Evolutionary conservation across 2,888 invertebrate species (phyloP), one percentile per base, ranked within the genome.

Genomic region (Dusona sp.): DNA sequence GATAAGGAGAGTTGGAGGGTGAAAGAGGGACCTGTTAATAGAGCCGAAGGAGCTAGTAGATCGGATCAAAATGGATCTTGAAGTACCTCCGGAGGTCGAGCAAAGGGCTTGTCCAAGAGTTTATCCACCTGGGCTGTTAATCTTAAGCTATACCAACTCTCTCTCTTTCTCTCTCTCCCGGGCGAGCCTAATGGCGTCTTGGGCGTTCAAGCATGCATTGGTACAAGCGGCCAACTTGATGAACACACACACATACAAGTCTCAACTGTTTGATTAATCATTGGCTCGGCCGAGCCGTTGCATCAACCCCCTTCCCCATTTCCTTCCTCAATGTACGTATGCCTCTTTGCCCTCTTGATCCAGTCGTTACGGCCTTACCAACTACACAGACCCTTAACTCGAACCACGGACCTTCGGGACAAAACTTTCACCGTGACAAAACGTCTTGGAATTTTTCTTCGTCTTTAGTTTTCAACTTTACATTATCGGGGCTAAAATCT

Each of bases 231-330:
- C 88, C 87, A 48, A 73, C 78, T 65, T 38, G 36, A 25, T 36
- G 67, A 54, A 33, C 64, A 57, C 74, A 75, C 45, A 42, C 57
- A 25, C 67, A 48, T 74, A 42, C 67, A 57, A n/a, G 36, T 83
- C 87, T 83, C 84, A 85, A 89, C 88, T 89, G 88, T 91, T 91
- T 91, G 91, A 92, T 92, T 92, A 92, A 92, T 92, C 91, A 90
- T 91, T 90, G 91, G 90, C 88, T 91, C 90, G 61, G 88, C 87
- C 83, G 68, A 57, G 45, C 73, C 72, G 57, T 78, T 42, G 77
- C 57, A 73, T 42, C 65, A 68, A 45, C 72, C 79, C 61, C 61
- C 36, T 51, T 51, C 45, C n/a, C 79, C 51, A 22, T 42, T 67
- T 48, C 42, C 42, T 77, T 61, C 45, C 45, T 74, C 57, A 33